These are phyloP conservation scores for Nansenia antarctica DNA, from an alignment of 2,113 vertebrate genomes.

Conservation along the genomic window DNA sequence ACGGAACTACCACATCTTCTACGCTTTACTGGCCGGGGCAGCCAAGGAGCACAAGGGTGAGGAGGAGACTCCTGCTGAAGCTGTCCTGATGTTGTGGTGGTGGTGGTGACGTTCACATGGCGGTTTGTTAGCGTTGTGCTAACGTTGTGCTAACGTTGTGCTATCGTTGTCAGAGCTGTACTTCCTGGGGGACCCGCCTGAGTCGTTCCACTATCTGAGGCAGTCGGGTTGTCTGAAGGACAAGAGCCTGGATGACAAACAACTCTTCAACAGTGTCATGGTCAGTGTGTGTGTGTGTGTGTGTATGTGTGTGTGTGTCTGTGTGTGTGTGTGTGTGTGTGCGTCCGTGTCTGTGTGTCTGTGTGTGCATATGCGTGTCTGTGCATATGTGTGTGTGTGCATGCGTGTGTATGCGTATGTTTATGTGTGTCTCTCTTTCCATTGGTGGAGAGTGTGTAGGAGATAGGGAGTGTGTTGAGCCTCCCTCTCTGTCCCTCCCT, in stretches of 20 bases:
- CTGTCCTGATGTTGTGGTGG: not conserved
- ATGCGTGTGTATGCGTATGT: not conserved
- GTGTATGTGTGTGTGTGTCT: not conserved
- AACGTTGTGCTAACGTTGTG: not conserved
- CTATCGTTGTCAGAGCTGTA: conserved; percentile 74
- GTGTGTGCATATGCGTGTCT: conserved; percentile 57
- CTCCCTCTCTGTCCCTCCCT: not conserved
- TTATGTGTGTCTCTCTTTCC: not conserved
- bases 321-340: conserved; percentile 10
- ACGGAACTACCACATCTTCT: conserved; percentile 92
- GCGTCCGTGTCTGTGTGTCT: not conserved
- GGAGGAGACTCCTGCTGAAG: conserved; percentile 6
- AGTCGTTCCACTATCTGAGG: conserved; percentile 83
- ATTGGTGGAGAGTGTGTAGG: too few species aligned
- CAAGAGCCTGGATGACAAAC: conserved; percentile 82
- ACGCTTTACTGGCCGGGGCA: conserved; percentile 85
- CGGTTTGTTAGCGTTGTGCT: too few species aligned
- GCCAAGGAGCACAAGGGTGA: conserved; percentile 81
- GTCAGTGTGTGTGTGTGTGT: conserved; percentile 63
- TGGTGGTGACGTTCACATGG: too few species aligned
- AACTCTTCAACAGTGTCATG: conserved; percentile 88
- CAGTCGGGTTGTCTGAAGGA: conserved; percentile 86
- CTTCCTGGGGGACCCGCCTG: conserved; percentile 80
- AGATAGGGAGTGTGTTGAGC: not conserved
- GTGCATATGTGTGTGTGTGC: conserved; percentile 2